A percentile compares a stretch with the other conserved stretches of the same genome.
These are phyloP conservation scores for Pachypsylla venusta DNA, from an alignment of 1,140 invertebrate species.

Conservation along the genomic window DNA sequence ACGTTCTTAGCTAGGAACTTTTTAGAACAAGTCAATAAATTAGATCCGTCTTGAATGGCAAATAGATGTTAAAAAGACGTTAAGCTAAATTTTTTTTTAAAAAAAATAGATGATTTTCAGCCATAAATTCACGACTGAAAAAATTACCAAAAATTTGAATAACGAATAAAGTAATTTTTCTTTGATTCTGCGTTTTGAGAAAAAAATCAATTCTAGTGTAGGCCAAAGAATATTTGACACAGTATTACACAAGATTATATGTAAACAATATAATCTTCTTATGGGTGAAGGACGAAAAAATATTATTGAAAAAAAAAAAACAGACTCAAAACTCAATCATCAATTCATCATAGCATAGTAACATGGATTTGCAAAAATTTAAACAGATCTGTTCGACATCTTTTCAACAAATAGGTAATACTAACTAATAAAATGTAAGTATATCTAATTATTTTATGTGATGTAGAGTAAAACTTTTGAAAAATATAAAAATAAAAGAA, in stretches of 20 bases:
- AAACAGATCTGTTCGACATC: not conserved
- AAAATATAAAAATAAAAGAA: no score
- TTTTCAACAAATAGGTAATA: not conserved
- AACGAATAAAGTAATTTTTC: not conserved
- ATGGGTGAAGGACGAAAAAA: conserved; percentile 10
- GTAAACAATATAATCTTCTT: not conserved
- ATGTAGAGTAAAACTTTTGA: not conserved
- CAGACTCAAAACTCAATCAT: not conserved
- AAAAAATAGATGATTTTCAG: not conserved
- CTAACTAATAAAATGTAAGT: not conserved
- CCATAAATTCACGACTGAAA: conserved; percentile 3
- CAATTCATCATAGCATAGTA: no score
- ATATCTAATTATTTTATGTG: not conserved
- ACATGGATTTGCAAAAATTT: not conserved
- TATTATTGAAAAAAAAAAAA: conserved; percentile 12
- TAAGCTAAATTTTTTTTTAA: not conserved
- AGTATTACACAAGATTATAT: conserved; percentile 5
- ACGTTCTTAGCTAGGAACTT: not conserved
- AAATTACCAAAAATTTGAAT: conserved; percentile 1
- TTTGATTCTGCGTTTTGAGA: not conserved
- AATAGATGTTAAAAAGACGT: not conserved
- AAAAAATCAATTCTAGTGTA: conserved; percentile 9
- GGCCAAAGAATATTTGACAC: conserved; percentile 13
- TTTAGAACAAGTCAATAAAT: not conserved
- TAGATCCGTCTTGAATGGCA: not conserved